A percentile compares a stretch with the other conserved stretches of the same genome.
phyloP scores from a whole-genome alignment of 2,797 vertebrate species.

The Phoeniculus purpureus region DNA sequence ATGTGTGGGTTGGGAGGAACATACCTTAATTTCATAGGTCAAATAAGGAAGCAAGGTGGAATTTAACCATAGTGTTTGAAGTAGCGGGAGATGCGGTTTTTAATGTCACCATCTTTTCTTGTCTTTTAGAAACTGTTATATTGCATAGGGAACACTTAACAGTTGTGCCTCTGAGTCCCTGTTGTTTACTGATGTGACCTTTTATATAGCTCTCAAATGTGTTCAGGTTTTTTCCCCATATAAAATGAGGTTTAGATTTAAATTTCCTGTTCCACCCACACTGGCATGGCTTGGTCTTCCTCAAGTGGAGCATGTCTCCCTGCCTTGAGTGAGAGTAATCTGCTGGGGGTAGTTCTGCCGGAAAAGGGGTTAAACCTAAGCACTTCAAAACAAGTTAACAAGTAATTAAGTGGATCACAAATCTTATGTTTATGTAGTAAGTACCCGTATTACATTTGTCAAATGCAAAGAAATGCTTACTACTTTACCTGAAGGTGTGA shows the following conservation, averaged over 20 bases:
- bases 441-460: neutral
- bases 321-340: neutral
- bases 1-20: neutral
- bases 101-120: slow-evolving; percentile 44
- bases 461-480: neutral
- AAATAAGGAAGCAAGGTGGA: slow-evolving; percentile 23
- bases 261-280: neutral
- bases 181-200: slow-evolving; percentile 65
- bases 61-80: slow-evolving; percentile 10
- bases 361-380: neutral
- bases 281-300: neutral
- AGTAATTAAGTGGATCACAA: slow-evolving; percentile 17
- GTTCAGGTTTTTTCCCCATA: neutral
- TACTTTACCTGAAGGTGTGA: neutral
- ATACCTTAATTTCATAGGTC: slow-evolving; percentile 42
- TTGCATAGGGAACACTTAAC: slow-evolving; percentile 5
- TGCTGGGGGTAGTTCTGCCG: neutral
- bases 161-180: slow-evolving; percentile 39
- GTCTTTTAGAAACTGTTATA: slow-evolving; percentile 20
- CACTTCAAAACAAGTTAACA: neutral
- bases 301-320: neutral
- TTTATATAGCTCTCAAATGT: slow-evolving; percentile 17
- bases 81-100: slow-evolving; percentile 30
- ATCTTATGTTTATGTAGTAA: neutral
- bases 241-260: slow-evolving; percentile 37